Base-by-base conservation (phyloP, 2,888 invertebrate species). In the Antheraea assamensis region DNA sequence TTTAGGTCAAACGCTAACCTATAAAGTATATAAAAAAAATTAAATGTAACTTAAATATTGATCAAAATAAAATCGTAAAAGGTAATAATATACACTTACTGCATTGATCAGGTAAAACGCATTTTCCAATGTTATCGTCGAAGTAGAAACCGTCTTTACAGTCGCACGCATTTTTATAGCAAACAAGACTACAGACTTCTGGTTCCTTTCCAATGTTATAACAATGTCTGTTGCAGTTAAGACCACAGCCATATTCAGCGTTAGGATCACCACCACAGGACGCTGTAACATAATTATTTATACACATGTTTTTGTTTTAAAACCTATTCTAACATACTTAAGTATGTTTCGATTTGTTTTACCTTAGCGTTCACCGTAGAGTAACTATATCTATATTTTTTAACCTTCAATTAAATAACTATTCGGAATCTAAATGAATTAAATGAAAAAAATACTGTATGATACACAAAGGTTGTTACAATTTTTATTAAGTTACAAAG, bases 241-340 rank as follows among this genome's bases (percentile, higher is more conserved):
- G 71, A 10, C 86, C 84, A 74, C 84, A 84, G 0, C 88, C 87
- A 35, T 76, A 76, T 70, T 47, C 19, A 10, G 81, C 83, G 70
- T 82, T 79, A 5, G 70, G 66, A 75, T 85, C 85, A 19, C 82
- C 82, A 49, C 80, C 78, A 35, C 82, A 85, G 7, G 76, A 77
- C 7, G 79, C 85, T 85, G 47, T 24, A 75, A 75, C 58, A 19
- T 71, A 58, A 8, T 10, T 52, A 13, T 58, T 58, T 5, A 55
- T 55, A 55, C 21, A n/a, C 21, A n/a, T 55, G 3, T 49, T 17
- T 49, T 49, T 49, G 15, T 15, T 3, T 17, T 49, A 17, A 17
- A 49, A n/a, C n/a, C n/a, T n/a, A n/a, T n/a, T n/a, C n/a, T 49
- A 49, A 17, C 3, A 19, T 49, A 17, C 19, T 17, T 52, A 21